Evolutionary conservation across 2,888 invertebrate species (phyloP).

Genomic region (Tineola bisselliella): DNA sequence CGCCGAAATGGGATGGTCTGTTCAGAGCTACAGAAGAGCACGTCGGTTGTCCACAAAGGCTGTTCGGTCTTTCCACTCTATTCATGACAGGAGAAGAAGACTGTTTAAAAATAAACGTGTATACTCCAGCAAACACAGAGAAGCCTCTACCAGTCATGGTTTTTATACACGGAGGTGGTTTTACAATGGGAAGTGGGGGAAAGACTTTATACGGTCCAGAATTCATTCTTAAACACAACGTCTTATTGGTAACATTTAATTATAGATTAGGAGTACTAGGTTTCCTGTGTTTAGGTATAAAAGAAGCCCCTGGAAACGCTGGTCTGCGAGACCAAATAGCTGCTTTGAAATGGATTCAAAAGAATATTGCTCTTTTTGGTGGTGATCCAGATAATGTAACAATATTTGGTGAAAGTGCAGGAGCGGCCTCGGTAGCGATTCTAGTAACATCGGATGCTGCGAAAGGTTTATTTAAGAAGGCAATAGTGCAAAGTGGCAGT

Average conservation of each 20-base stretch:
- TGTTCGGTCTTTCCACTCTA: constrained; percentile 23
- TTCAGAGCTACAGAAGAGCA: constrained; percentile 44
- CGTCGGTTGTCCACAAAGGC: constrained; percentile 38
- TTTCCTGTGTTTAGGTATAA: constrained; percentile 46
- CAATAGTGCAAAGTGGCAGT: constrained; percentile 51
- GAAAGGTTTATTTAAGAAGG: constrained; percentile 43
- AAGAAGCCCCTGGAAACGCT: constrained; percentile 56
- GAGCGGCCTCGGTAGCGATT: constrained; percentile 40
- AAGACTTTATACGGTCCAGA: constrained; percentile 46
- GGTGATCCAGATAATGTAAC: constrained; percentile 55
- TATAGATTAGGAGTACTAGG: constrained; percentile 52
- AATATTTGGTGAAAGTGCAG: constrained; percentile 57
- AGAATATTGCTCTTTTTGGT: constrained; percentile 51
- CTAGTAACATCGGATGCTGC: constrained; percentile 39
- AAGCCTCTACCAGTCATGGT: constrained; percentile 50
- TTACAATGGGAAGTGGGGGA: constrained; percentile 45
- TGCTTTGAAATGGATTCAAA: constrained; percentile 53
- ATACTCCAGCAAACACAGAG: constrained; percentile 32
- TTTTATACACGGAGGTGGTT: constrained; percentile 53
- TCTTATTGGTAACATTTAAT: constrained; percentile 52
- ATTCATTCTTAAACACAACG: constrained; percentile 42
- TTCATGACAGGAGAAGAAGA: constrained; percentile 38
- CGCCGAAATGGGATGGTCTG: constrained; percentile 47
- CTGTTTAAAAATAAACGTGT: constrained; percentile 49
- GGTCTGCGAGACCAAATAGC: constrained; percentile 55